Conservation (phyloP, 2,888 invertebrate genomes). For the Hemistola chrysoprasaria region DNA sequence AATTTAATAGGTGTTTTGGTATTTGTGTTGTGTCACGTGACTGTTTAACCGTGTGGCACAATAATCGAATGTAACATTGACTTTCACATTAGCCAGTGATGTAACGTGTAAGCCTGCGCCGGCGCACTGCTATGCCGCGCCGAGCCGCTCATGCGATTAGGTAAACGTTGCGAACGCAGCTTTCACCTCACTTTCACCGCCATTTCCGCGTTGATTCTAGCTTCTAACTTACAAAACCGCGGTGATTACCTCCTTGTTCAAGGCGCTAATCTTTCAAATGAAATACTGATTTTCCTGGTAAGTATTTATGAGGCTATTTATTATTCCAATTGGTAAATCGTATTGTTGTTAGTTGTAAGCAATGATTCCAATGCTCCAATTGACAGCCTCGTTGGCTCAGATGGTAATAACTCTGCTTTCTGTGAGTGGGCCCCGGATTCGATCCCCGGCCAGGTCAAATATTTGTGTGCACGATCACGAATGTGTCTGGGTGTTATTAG, state of each 20-base stretch:
- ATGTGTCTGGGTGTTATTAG: too few relatives aligned
- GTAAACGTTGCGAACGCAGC: constrained; percentile 75
- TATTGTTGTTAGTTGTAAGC: too few relatives aligned
- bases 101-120: constrained; percentile 48
- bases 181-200: constrained; percentile 79
- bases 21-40: neutral
- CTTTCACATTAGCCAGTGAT: constrained; percentile 72
- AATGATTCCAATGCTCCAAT: too few relatives aligned
- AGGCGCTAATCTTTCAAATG: neutral
- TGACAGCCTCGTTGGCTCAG: too few relatives aligned
- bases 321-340: too few relatives aligned
- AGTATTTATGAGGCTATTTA: too few relatives aligned
- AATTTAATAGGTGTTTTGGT: constrained; percentile 1
- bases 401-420: too few relatives aligned
- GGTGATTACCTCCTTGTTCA: constrained; percentile 14
- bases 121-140: constrained; percentile 34
- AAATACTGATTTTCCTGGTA: too few relatives aligned
- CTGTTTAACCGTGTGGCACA: constrained; percentile 37
- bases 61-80: constrained; percentile 73
- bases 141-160: constrained; percentile 59
- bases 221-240: constrained; percentile 34
- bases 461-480: too few relatives aligned
- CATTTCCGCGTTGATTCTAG: constrained; percentile 67
- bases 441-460: too few relatives aligned
- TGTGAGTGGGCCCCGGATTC: too few relatives aligned